These are phyloP conservation scores for Hephaestus fuliginosus DNA, from an alignment of 2,797 vertebrate species.

Conservation along the genomic window DNA sequence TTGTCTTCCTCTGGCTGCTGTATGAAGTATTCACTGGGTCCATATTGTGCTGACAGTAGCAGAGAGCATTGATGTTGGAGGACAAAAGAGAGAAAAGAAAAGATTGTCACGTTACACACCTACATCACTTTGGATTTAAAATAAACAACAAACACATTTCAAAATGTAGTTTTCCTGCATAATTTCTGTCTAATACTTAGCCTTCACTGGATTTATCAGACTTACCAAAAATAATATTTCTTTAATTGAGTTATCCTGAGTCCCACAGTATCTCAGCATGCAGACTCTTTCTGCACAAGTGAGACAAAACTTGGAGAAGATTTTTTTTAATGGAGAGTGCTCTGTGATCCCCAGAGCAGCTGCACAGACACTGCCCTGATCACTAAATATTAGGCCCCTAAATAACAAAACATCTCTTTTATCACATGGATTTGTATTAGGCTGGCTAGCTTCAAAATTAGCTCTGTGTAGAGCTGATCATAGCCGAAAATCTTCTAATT, in stretches of 20 bases:
- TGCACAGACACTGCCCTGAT: not conserved
- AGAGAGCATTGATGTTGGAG: not conserved
- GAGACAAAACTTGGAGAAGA: not conserved
- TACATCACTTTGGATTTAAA: not conserved
- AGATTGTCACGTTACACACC: not conserved
- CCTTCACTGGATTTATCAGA: not conserved
- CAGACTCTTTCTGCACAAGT: not conserved
- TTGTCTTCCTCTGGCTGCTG: not conserved
- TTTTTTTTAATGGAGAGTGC: not conserved
- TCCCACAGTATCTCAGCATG: not conserved
- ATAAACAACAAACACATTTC: not conserved
- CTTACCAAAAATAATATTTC: not conserved
- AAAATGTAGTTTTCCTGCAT: not conserved
- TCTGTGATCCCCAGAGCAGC: not conserved
- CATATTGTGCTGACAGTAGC: not conserved
- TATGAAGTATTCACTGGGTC: not conserved
- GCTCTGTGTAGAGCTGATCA: not conserved
- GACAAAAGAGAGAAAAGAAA: not conserved
- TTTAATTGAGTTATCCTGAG: not conserved
- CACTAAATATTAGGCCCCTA: not conserved
- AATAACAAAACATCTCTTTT: not conserved
- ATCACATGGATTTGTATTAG: too few species aligned
- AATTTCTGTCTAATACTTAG: not conserved
- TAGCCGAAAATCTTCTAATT: too few species aligned
- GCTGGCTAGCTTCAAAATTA: not conserved